phyloP scores from a whole-genome alignment of 2,888 invertebrate genomes.

The Dyspetes luteomarginatus region DNA sequence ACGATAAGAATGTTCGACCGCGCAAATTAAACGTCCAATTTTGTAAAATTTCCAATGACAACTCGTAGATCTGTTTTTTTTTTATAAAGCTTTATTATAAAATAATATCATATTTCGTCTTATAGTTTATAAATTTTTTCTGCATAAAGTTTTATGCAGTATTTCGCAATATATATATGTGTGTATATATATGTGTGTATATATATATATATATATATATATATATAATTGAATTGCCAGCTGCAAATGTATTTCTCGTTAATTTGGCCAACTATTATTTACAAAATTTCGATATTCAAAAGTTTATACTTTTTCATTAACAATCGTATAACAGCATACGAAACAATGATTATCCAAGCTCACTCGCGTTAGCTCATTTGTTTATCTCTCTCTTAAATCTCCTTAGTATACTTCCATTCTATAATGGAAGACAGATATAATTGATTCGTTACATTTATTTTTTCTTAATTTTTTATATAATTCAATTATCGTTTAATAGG shows the following conservation, averaged over 20 bases:
- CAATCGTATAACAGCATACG: conserved; percentile 12
- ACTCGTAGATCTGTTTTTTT: conserved; percentile 17
- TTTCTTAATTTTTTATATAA: background rate
- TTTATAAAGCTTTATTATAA: conserved; percentile 68
- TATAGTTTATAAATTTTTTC: background rate
- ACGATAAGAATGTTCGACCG: background rate
- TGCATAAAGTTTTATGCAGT: background rate
- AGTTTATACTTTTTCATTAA: conserved; percentile 5
- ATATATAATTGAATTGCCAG: background rate
- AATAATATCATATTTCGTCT: conserved; percentile 59
- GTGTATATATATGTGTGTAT: background rate
- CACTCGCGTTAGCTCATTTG: background rate
- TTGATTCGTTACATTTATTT: background rate
- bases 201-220: no score
- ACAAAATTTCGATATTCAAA: conserved; percentile 29
- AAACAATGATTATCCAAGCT: background rate
- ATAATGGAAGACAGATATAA: conserved; percentile 42
- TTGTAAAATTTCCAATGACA: background rate
- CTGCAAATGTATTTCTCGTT: background rate
- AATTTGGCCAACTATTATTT: conserved; percentile 18
- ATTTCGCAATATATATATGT: background rate
- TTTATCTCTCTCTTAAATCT: background rate
- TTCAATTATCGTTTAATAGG: conserved; percentile 30
- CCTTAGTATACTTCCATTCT: conserved; percentile 2
- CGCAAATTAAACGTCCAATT: background rate